Evolutionary conservation across 2,797 vertebrate species (phyloP), one percentile per base, ranked within the genome.

Genomic region (Dallia pectoralis): DNA sequence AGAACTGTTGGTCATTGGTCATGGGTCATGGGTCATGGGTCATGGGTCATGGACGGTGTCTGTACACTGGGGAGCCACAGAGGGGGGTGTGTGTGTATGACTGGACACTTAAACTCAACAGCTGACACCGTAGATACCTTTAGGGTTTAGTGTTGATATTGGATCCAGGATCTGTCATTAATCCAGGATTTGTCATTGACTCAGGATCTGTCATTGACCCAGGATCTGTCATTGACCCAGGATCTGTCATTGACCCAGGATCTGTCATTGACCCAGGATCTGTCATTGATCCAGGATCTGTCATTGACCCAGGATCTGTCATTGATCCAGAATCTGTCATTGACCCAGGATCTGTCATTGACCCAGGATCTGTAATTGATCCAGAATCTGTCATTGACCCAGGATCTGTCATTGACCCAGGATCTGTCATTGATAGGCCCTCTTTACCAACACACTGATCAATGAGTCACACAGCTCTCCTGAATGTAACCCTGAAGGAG

Each of bases 31-130:
- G n/a, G n/a, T n/a, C n/a, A 22, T 47, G 79, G 84, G 75, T 56
- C 81, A 90, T 74, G 81, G 83, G 76, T 92, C 74, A 80, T 48
- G 64, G 69, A 86, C 75, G 16, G 25, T 69, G 76, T 88, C 81
- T 84, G 70, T 86, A 84, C 83, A 85, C 80, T 74, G 69, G 72
- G 64, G 59, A 79, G 68, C 70, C 49, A 67, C 70, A 1, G 36
- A 40, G 70, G 48, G 36, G 40, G 76, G 66, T 73, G 78, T 81
- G 68, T 77, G 61, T 71, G 66, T 75, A 48, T 73, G 65, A 71
- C 71, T 65, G 71, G 49, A 51, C 49, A 51, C 49, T 51, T 33
- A 36, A 16, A 15, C 22, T 27, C 56, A 61, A 61, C 25, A 22
- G 11, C 56, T 25, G 56, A 27, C 56, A 25, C 27, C 11, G 25